Evolutionary conservation across 2,888 invertebrate genomes (phyloP), one percentile per base, ranked within the genome.

Genomic region (Leptopterna dolabrata): DNA sequence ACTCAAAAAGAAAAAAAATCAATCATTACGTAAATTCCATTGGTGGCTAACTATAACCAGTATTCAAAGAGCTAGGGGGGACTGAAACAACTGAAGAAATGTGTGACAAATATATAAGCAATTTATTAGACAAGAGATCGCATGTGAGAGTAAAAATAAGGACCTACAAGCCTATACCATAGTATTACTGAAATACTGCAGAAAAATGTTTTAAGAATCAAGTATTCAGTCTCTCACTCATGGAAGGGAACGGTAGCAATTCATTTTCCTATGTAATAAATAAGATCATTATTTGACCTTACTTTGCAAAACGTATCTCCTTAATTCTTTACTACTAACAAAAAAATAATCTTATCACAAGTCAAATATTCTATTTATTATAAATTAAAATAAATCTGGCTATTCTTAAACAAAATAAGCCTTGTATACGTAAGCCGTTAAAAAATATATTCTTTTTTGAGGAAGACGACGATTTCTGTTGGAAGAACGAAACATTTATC

Each of bases 81-180:
- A 27, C 0, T 24, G 24, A 63, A 27, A 24, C 7, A 55, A 55
- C n/a, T 3, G 63, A 24, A 63, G 24, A 4, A 63, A 24, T 19
- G 63, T n/a, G 4, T 4, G 1, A 63, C 24, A 24, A 24, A 24
- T 63, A 63, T 63, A 63, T 24, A 47, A 63, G 24, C 63, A 63
- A 63, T 63, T 63, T 63, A 63, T 24, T 63, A 63, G 63, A 27
- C 63, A 63, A 63, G 63, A 63, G 63, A 63, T 63, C 63, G 63
- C 27, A 63, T 24, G 24, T 63, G 63, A 51, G 16, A 6, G 24
- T 51, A 63, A 2, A 63, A 55, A 55, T 55, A 19, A 55, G 7
- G 19, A 63, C 19, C 16, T 47, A 47, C n/a, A n/a, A n/a, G n/a
- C 16, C 36, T 36, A 36, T 47, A 47, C 16, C 16, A 4, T 63